Evolutionary conservation across 2,797 vertebrate genomes (phyloP).

Genomic region (Tragelaphus eurycerus): DNA sequence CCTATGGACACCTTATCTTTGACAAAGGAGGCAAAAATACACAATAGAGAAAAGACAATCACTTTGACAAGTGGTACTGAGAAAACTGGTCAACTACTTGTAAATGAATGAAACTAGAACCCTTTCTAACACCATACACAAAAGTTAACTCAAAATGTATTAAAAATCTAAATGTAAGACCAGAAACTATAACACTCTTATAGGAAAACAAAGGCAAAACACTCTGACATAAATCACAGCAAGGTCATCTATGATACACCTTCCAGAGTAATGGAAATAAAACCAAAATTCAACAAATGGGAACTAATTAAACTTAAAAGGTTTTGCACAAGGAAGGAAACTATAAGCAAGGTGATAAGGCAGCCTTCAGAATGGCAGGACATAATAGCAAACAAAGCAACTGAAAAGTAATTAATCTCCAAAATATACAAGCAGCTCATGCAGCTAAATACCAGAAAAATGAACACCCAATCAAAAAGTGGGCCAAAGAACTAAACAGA

Average conservation of each 20-base stretch:
- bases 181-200: background rate
- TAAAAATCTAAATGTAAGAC: background rate
- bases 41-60: background rate
- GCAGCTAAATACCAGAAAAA: background rate
- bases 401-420: background rate
- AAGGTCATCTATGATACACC: background rate
- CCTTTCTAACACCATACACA: background rate
- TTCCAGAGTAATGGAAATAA: background rate
- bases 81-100: background rate
- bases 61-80: background rate
- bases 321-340: background rate
- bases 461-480: background rate
- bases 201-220: background rate
- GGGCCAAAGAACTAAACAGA: background rate
- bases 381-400: background rate
- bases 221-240: background rate
- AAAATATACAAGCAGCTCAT: background rate
- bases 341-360: background rate
- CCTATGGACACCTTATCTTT: background rate
- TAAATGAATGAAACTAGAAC: background rate
- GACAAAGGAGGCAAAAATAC: background rate
- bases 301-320: background rate
- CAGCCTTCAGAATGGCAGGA: background rate
- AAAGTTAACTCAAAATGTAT: background rate
- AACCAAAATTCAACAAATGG: background rate